Evolutionary conservation across 2,113 vertebrate genomes (phyloP), one percentile per base, ranked within the genome.

Genomic region (Dipodomys spectabilis): DNA sequence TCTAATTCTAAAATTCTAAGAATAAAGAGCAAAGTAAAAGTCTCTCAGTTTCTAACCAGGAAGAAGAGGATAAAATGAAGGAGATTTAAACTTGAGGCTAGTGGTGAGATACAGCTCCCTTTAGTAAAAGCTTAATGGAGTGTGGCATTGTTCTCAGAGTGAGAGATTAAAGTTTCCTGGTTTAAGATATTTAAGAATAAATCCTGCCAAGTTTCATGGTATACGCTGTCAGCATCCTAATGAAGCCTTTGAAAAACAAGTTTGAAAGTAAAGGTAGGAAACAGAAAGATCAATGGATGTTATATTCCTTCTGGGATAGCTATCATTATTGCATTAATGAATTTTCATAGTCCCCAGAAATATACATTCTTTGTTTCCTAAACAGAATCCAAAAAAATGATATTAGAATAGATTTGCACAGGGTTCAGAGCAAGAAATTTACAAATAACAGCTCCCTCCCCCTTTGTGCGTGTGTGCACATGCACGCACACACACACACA

Each of bases 331-430:
- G 16, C 49, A 80, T 90, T 88, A 89, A 92, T 86, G 6, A 92
- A 86, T 65, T 86, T 83, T 53, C 64, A n/a, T 53, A 30, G 60
- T 92, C 30, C 23, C 27, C 86, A 75, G 86, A 94, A 92, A 95
- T 62, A 62, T 6, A 79, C 18, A 71, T 74, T 84, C 62, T 90
- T 96, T 89, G 35, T 74, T 93, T 89, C 83, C 91, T 90, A 78
- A 91, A 88, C 64, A 91, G 62, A 93, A 84, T 81, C 62, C 74
- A 89, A 92, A 81, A 88, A 95, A 94, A 86, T 83, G 71, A 85
- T 44, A 7, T 16, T 49, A 39, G 64, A 91, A 65, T 32, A 69
- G 6, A 69, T 93, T 89, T 96, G 44, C 57, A 91, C 79, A 92
- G 49, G 35, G 20, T 62, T 82, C 91, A 79, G 23, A 88, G 16